Evolutionary conservation across 2,113 vertebrate genomes (phyloP), one percentile per base, ranked within the genome.

Genomic region (Oenanthe oenanthe): DNA sequence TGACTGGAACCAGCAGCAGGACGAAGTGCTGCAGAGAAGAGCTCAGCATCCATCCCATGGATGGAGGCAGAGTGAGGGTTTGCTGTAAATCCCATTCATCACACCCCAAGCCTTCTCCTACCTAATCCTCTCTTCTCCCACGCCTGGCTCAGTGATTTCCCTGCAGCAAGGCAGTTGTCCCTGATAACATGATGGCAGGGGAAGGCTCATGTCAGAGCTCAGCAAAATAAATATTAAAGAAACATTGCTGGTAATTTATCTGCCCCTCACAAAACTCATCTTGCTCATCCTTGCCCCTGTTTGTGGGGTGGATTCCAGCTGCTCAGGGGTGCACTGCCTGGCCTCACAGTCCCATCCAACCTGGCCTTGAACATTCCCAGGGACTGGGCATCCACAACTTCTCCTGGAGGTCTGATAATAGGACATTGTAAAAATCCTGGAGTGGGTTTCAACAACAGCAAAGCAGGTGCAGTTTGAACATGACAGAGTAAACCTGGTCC

Each of bases 61-160:
- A 13, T 1, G 17, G 48, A 75, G 80, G 63, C 68, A 86, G 56
- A 1, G 22, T 4, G 40, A 13, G 3, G 32, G 40, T 38, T 80
- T 91, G 54, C 58, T 50, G 58, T 31, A 89, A 96, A 94, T 94
- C 93, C 84, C 77, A 82, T 89, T 94, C 76, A 89, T 19, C 91
- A 94, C 48, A 54, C 61, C 47, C 20, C 40, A 50, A 70, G 48
- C 31, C 40, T 7, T 53, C 83, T 73, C 67, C 92, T 71, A 7
- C 45, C 70, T 91, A 94, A 96, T 96, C 89, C 65, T 68, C 84
- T 71, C 73, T 34, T 75, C 70, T 74, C 72, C 87, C 73, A 87
- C 2, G 18, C 61, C 2, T 75, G 81, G 73, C 93, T 94, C 88
- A 85, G 82, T 56, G 43, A 96, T 91, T 96, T 85, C 80, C 36